Evolutionary conservation across 2,113 vertebrate genomes (phyloP), one percentile per base, ranked within the genome.

Genomic region (Prunella fulvescens): DNA sequence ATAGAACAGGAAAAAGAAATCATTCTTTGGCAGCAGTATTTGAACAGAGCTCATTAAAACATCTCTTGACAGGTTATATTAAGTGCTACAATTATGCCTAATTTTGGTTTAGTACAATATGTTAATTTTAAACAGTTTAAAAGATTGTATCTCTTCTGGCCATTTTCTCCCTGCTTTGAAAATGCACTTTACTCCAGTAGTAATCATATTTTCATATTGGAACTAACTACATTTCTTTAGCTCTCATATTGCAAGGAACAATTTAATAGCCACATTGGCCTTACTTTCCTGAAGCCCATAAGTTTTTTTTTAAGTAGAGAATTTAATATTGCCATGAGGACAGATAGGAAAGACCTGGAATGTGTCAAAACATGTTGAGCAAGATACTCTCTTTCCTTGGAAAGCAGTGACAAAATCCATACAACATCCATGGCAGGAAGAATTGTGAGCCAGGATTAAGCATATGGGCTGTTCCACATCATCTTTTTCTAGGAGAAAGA

Each of bases 101-200:
- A 91, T 95, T 94, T 96, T 44, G 33, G 50, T 87, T 90, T 76
- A 80, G 86, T 85, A 79, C n/a, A 91, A 85, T 78, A 82, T 54
- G 66, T 87, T 95, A 81, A 87, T 93, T 92, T 95, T 50, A 80
- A 92, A 64, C 51, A 70, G 20, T 90, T 92, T 91, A 84, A 83
- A 37, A 95, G 81, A 79, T 69, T 39, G 14, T 66, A 82, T 84
- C 66, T 76, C 50, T 87, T 91, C 66, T 60, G 42, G 65, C 23
- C 28, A 65, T 56, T 90, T 93, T 80, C 78, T 69, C n/a, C 3
- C 5, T 77, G 71, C 82, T 83, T 88, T 88, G 28, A 54, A 96
- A 88, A 66, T 61, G 37, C 57, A 76, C 45, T 95, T 93, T 18
- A 57, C 58, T 90, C 18, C 17, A 60, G n/a, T 33, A 50, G 20